Conservation (phyloP, 2,797 vertebrate genomes). For the Danionella dracula region DNA sequence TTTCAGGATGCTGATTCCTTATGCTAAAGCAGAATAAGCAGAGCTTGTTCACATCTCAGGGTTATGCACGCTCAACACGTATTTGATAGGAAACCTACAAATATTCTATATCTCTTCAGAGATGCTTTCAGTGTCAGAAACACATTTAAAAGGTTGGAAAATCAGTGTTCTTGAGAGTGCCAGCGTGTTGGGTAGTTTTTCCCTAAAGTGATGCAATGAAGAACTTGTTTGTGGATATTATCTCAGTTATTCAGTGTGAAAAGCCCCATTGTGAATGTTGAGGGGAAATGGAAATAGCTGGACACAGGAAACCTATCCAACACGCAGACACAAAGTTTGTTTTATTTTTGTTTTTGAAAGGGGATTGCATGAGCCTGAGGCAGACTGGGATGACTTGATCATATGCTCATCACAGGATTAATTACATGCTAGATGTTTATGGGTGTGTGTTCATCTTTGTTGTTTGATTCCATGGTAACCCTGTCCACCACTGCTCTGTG, state of each 20-base stretch:
- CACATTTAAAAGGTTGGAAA: too few relatives aligned
- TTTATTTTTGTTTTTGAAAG: neutral
- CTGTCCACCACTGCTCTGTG: constrained; percentile 46
- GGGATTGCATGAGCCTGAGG: neutral
- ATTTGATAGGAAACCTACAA: neutral
- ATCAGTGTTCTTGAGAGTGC: too few relatives aligned
- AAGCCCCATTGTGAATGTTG: neutral
- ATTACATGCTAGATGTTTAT: constrained; percentile 31
- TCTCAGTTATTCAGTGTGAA: constrained; percentile 15
- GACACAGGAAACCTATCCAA: neutral
- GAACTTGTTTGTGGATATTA: constrained; percentile 24
- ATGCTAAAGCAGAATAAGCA: too few relatives aligned
- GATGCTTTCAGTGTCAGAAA: constrained; percentile 17
- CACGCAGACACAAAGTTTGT: constrained; percentile 1
- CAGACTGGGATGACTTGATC: constrained; percentile 7
- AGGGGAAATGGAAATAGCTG: neutral
- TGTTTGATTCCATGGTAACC: constrained; percentile 43
- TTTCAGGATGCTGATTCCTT: too few relatives aligned
- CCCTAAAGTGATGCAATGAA: too few relatives aligned
- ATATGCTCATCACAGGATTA: constrained; percentile 40
- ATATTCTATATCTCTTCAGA: neutral
- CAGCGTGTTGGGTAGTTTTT: too few relatives aligned
- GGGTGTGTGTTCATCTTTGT: constrained; percentile 24
- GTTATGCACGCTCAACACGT: too few relatives aligned
- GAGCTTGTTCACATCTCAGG: too few relatives aligned